Conservation (phyloP, 30 jellyfish, hydroid and myxozoan genomes). For the Aurelia aurita complex sp. Pacific region DNA sequence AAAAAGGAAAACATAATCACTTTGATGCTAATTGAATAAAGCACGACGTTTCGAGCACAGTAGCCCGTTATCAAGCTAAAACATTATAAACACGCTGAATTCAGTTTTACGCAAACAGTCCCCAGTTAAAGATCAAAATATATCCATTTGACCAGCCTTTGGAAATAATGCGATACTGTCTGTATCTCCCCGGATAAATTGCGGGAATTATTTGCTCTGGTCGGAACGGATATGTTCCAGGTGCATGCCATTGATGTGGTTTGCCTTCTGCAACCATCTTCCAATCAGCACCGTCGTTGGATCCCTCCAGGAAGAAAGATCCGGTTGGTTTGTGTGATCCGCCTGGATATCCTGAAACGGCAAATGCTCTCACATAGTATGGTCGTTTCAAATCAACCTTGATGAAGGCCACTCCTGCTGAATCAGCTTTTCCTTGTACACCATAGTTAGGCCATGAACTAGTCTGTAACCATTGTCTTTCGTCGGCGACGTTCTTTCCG, state of each 20-base stretch:
- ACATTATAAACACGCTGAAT: too few relatives aligned
- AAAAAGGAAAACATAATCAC: too few relatives aligned
- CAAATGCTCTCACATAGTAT: slow-evolving; percentile 29
- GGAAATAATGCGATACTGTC: slow-evolving; percentile 1
- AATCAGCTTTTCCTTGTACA: not conserved
- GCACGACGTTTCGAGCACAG: too few relatives aligned
- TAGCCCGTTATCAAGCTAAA: too few relatives aligned
- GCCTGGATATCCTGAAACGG: slow-evolving; percentile 36
- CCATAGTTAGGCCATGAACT: slow-evolving; percentile 1
- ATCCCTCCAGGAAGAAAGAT: slow-evolving; percentile 24
- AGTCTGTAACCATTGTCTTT: not conserved
- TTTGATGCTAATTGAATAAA: too few relatives aligned
- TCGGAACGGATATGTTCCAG: slow-evolving; percentile 36
- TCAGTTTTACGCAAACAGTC: not conserved
- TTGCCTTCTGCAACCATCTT: slow-evolving; percentile 32
- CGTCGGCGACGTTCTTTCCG: slow-evolving; percentile 34
- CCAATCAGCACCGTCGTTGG: slow-evolving; percentile 23
- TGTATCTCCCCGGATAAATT: slow-evolving; percentile 19
- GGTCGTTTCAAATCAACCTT: slow-evolving; percentile 6
- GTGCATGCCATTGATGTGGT: slow-evolving; percentile 30
- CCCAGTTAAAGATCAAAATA: not conserved
- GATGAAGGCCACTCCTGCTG: not conserved
- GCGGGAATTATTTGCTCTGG: slow-evolving; percentile 18
- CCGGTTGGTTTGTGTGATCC: slow-evolving; percentile 22
- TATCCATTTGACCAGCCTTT: not conserved